Percentiles rank a stretch among this genome's conserved stretches.
These are phyloP conservation scores for Pachycephala philippinensis DNA, from an alignment of 2,113 vertebrate genomes.

Conservation along the genomic window DNA sequence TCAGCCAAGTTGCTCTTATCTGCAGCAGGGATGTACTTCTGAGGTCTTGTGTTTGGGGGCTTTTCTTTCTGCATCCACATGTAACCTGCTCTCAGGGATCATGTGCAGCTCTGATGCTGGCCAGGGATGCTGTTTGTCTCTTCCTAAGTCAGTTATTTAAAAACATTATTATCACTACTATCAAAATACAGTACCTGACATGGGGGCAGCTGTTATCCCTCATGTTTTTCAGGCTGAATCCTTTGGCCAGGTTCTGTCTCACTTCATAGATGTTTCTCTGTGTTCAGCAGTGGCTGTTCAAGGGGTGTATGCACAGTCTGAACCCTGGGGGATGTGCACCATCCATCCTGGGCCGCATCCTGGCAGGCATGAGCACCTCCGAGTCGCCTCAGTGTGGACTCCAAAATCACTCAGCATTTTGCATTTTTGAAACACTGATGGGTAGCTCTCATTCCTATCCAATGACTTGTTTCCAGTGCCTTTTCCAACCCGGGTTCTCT, in stretches of 20 bases:
- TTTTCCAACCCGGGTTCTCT: not conserved
- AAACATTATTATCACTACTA: not conserved
- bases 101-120: not conserved
- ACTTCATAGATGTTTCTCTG: not conserved
- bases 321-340: not conserved
- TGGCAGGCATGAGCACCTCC: not conserved
- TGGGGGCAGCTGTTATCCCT: not conserved
- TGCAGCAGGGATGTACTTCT: not conserved
- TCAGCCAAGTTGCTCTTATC: not conserved
- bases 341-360: not conserved
- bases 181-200: not conserved
- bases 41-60: not conserved
- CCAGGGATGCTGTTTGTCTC: not conserved
- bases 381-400: not conserved
- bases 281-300: not conserved
- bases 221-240: not conserved
- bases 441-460: not conserved
- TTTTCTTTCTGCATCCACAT: not conserved
- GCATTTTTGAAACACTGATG: not conserved
- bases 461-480: not conserved
- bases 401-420: not conserved
- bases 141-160: not conserved
- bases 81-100: not conserved
- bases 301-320: not conserved
- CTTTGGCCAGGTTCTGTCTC: not conserved